Base-by-base conservation (phyloP, 2,888 invertebrate genomes). In the Hypercompe scribonia region DNA sequence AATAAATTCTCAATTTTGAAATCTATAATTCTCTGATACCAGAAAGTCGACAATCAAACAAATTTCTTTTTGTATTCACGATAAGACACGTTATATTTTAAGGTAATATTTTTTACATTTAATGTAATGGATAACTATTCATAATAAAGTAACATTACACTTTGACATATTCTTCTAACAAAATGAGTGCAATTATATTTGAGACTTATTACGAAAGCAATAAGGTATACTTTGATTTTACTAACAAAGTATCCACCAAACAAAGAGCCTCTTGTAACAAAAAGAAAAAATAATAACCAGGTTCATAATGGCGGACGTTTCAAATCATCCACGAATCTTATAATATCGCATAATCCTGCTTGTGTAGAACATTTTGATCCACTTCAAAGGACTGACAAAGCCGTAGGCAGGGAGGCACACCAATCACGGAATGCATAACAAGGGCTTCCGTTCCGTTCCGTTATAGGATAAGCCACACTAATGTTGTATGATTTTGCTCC, bases 361-460 rank as follows among this genome's bases (percentile, higher is more conserved):
- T 71, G 78, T 81, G 80, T 70, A 68, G 82, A 86, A 87, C 81
- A 86, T 86, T 86, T 83, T 81, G 83, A 84, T 83, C 79, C 79
- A 78, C 73, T 78, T 82, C 81, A 82, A 81, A 82, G 81, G 78
- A 72, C 82, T 84, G 85, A 87, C 86, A 86, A 87, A 86, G 81
- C 81, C 80, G 81, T 77, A 86, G 81, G 85, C 78, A 76, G 75
- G 79, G 80, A 81, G 78, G 68, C 68, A 76, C 74, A 80, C 81
- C 84, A 89, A 87, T 87, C 86, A 85, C 81, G 76, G 82, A 84
- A 86, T 88, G 87, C 84, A 85, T 87, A 89, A 88, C 84, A 84
- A 86, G 85, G 75, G 74, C 76, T 83, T 80, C 78, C 71, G 76
- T 82, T 84, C 78, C 70, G 76, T 82, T 84, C 72, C 77, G 79